phyloP scores from a whole-genome alignment of 2,797 vertebrate species.

The Acestrorhynchus altus region DNA sequence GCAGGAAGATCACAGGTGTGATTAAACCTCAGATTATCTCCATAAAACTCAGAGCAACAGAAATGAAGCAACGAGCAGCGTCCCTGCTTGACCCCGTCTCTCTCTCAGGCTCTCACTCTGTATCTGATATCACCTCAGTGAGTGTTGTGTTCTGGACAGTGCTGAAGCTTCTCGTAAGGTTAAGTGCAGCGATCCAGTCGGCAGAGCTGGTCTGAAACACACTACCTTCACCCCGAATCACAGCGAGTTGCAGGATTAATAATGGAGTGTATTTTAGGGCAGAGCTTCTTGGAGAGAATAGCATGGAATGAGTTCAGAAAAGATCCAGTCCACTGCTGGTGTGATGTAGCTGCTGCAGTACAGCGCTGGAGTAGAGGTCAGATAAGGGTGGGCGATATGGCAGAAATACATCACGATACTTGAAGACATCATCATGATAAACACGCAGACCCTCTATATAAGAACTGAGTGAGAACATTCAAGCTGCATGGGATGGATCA shows the following conservation, averaged over 20 bases:
- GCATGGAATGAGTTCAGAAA: not conserved
- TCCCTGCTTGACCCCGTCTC: not conserved
- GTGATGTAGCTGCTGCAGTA: not conserved
- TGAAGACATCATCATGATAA: no score
- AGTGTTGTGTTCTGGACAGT: not conserved
- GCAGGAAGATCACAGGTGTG: slow-evolving; percentile 62
- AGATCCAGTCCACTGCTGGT: not conserved
- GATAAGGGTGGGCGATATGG: not conserved
- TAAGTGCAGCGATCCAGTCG: not conserved
- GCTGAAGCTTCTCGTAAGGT: not conserved
- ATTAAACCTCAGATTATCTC: slow-evolving; percentile 62
- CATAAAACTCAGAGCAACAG: slow-evolving; percentile 30
- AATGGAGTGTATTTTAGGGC: slow-evolving; percentile 11
- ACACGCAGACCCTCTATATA: no score
- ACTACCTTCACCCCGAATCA: not conserved
- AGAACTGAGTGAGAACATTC: no score
- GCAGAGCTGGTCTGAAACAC: not conserved
- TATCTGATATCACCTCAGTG: not conserved
- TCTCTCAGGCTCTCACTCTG: not conserved
- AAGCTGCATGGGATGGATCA: no score
- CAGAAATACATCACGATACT: not conserved
- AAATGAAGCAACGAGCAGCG: not conserved
- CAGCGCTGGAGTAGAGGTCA: not conserved
- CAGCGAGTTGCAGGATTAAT: not conserved
- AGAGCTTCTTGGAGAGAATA: not conserved